A percentile compares a stretch with the other conserved stretches of the same genome.
Evolutionary conservation across 1,140 invertebrate species (phyloP).

Genomic region (Lamellibrachia luymesi): DNA sequence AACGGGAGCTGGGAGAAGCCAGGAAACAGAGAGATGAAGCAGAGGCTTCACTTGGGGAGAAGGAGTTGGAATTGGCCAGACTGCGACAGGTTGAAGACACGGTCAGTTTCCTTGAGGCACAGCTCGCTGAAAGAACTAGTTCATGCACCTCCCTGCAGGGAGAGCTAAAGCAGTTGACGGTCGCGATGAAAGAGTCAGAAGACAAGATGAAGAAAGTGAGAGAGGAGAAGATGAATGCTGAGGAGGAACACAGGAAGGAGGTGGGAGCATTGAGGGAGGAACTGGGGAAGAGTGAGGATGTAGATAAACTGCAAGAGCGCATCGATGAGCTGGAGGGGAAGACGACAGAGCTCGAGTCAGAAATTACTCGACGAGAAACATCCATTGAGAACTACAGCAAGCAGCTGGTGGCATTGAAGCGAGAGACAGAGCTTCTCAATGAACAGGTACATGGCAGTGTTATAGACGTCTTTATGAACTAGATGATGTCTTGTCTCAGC

Average conservation of each 20-base stretch:
- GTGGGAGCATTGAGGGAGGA: constrained; percentile 10
- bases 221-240: neutral
- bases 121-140: neutral
- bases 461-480: neutral
- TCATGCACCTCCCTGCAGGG: no score
- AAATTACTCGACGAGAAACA: neutral
- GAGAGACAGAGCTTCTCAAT: neutral
- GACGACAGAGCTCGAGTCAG: neutral
- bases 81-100: neutral
- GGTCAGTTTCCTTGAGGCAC: neutral
- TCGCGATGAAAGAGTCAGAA: neutral
- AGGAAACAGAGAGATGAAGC: neutral
- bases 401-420: neutral
- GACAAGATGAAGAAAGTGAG: neutral
- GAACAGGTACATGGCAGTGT: constrained; percentile 8
- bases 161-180: neutral
- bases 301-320: neutral
- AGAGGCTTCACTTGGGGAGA: neutral
- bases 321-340: neutral
- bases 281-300: neutral
- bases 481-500: neutral
- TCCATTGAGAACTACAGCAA: constrained; percentile 19
- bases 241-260: constrained; percentile 11
- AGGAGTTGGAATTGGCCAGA: neutral
- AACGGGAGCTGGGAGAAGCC: neutral